Evolutionary conservation across 2,888 invertebrate species (phyloP).

Genomic region (Phania funesta): DNA sequence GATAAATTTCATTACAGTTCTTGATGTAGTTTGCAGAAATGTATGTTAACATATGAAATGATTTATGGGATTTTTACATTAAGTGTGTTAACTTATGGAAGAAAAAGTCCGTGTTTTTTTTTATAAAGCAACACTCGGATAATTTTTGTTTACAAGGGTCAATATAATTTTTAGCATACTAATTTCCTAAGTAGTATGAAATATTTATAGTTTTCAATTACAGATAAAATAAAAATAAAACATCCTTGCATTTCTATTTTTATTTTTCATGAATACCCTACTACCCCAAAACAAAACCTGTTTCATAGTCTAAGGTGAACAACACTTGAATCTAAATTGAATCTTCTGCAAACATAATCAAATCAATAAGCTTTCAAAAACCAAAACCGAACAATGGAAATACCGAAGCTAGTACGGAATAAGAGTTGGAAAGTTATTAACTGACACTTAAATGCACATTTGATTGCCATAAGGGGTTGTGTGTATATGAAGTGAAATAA

Average conservation of each 20-base stretch:
- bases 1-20: constrained; percentile 47
- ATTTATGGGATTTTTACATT: no score
- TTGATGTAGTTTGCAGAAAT: constrained; percentile 54
- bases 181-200: not conserved
- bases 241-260: no score
- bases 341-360: constrained; percentile 40
- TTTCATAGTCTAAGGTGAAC: constrained; percentile 6
- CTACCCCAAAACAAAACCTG: not conserved
- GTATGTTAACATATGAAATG: constrained; percentile 24
- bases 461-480: no score
- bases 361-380: constrained; percentile 26
- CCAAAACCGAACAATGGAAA: not conserved
- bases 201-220: not conserved
- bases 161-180: no score
- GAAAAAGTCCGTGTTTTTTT: not conserved
- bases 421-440: constrained; percentile 34
- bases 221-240: no score
- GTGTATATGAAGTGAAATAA: no score
- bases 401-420: no score
- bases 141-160: no score
- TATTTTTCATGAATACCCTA: constrained; percentile 7
- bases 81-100: not conserved
- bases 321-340: constrained; percentile 39
- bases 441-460: constrained; percentile 15
- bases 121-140: not conserved